phyloP scores from a whole-genome alignment of 2,797 vertebrate genomes.

The Taenioides sp. region DNA sequence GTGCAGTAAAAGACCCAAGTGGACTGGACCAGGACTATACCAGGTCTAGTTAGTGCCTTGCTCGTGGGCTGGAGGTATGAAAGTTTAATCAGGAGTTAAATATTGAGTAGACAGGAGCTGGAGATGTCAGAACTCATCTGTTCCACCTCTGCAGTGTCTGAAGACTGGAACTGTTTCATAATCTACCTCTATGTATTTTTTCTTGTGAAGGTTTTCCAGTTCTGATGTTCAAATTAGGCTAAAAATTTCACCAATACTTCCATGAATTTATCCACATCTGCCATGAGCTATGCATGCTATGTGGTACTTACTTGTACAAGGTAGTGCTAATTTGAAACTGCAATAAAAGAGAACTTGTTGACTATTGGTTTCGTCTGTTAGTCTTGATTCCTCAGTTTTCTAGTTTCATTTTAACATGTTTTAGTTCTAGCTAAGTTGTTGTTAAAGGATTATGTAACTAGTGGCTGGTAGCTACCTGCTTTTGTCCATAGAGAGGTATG shows the following conservation, averaged over 20 bases:
- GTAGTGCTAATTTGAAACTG: too few relatives aligned
- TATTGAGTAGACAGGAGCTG: conserved; percentile 44
- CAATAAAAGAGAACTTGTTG: too few relatives aligned
- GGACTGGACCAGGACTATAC: neutral
- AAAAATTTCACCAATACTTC: neutral
- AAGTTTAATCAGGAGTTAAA: conserved; percentile 49
- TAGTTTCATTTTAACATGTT: neutral
- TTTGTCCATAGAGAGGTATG: too few relatives aligned
- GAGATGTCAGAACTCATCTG: conserved; percentile 18
- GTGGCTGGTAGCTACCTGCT: too few relatives aligned
- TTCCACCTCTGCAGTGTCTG: conserved; percentile 7
- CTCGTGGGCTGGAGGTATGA: conserved; percentile 26
- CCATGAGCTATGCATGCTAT: neutral
- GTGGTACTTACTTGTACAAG: neutral
- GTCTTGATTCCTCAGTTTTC: too few relatives aligned
- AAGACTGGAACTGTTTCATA: neutral
- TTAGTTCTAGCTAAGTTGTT: neutral
- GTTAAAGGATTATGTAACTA: neutral
- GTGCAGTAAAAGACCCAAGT: neutral
- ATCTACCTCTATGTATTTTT: neutral
- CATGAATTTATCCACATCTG: neutral
- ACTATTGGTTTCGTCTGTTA: too few relatives aligned
- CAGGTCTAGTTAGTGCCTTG: conserved; percentile 17
- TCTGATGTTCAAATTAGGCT: neutral
- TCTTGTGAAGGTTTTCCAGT: neutral